Conservation (phyloP, 2,797 vertebrate genomes). For the Sylvia borin region DNA sequence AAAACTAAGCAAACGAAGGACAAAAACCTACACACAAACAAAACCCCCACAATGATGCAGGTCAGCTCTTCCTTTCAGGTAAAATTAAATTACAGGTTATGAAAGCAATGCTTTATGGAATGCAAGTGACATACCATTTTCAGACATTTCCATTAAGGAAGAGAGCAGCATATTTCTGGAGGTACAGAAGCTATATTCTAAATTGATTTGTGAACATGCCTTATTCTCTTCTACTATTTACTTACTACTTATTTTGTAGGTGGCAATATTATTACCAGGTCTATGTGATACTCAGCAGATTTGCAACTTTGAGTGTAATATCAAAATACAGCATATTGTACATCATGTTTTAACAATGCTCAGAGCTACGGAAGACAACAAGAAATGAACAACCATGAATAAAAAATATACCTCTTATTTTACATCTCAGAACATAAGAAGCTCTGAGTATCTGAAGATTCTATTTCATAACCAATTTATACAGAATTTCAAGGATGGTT, state of each 20-base stretch:
- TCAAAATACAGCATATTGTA: not conserved
- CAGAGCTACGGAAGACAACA: not conserved
- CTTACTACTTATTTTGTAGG: not conserved
- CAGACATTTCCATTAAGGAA: not conserved
- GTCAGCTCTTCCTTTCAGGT: not conserved
- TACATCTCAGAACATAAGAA: not conserved
- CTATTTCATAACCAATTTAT: not conserved
- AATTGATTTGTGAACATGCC: not conserved
- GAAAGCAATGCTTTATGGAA: not conserved
- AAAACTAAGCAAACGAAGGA: not conserved
- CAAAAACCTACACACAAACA: not conserved
- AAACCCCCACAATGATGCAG: not conserved
- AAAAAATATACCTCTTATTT: not conserved
- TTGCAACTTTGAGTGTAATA: not conserved
- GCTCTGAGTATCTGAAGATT: not conserved
- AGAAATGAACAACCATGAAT: not conserved
- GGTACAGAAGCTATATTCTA: not conserved
- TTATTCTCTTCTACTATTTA: not conserved
- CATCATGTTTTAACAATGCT: not conserved
- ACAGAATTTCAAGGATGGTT: not conserved
- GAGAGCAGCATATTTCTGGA: not conserved
- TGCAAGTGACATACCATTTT: not conserved
- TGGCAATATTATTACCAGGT: not conserved
- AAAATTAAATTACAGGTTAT: not conserved
- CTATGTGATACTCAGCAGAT: not conserved